Percentiles rank a stretch among this genome's conserved stretches.
Evolutionary conservation across 2,797 vertebrate species (phyloP).

Genomic region (Salmo trutta): DNA sequence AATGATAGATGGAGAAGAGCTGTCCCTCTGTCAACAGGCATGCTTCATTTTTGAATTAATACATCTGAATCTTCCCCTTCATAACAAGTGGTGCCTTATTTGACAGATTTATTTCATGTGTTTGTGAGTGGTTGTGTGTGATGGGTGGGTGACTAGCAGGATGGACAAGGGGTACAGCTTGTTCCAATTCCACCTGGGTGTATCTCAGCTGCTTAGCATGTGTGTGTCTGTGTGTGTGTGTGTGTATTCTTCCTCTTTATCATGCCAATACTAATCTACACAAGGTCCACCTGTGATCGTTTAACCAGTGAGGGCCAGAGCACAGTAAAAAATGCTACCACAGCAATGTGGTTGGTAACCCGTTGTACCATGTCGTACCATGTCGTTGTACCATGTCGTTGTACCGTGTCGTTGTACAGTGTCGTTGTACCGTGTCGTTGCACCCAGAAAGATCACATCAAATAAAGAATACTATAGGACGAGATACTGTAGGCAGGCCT

Average conservation of each 20-base stretch:
- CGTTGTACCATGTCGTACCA: background rate
- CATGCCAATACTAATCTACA: background rate
- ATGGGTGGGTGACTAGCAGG: constrained; percentile 67
- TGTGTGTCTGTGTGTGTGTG: background rate
- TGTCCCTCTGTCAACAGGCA: constrained; percentile 92
- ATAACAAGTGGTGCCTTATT: constrained; percentile 86
- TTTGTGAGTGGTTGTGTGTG: constrained; percentile 51
- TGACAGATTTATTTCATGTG: constrained; percentile 87
- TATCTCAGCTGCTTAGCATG: constrained; percentile 32
- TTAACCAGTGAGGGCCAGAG: constrained; percentile 4
- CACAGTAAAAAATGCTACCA: background rate
- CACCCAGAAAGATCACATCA: background rate
- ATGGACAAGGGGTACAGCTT: constrained; percentile 89
- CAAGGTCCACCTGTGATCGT: constrained; percentile 21
- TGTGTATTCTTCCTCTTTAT: constrained; percentile 31
- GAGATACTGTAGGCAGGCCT: background rate
- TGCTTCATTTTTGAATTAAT: constrained; percentile 97
- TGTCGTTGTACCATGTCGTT: too few relatives aligned
- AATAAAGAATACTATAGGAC: background rate
- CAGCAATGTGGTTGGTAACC: background rate
- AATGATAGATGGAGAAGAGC: constrained; percentile 96
- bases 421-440: constrained; percentile 9
- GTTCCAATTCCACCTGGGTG: constrained; percentile 83
- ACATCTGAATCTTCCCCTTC: constrained; percentile 94
- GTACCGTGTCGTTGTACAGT: too few relatives aligned